Conservation (phyloP, 2,113 vertebrate species). For the Silurus glanis region DNA sequence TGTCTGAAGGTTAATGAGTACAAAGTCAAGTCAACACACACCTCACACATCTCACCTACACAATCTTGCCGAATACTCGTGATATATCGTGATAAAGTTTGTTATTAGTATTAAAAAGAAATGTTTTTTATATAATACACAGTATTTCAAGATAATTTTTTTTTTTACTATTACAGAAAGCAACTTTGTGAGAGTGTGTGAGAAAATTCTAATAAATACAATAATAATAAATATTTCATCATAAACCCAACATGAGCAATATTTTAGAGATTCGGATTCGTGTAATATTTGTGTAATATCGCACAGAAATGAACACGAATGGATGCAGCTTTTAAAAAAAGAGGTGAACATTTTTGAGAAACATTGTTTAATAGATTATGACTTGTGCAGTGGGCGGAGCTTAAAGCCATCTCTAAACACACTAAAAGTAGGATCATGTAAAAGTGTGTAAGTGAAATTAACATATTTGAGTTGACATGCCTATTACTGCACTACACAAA, state of each 20-base stretch:
- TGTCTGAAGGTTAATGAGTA: constrained; percentile 69
- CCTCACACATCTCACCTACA: constrained; percentile 29
- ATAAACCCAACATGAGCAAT: too few relatives aligned
- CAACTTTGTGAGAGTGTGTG: too few relatives aligned
- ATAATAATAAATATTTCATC: too few relatives aligned
- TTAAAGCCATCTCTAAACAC: background rate
- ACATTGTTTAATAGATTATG: background rate
- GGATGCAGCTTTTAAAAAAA: background rate
- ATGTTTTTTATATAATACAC: too few relatives aligned
- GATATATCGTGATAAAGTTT: background rate
- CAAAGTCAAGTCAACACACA: constrained; percentile 32
- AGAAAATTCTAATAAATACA: too few relatives aligned
- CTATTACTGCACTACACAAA: too few relatives aligned
- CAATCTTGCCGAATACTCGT: background rate
- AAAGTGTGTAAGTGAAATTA: background rate
- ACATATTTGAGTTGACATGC: too few relatives aligned
- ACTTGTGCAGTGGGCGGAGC: background rate
- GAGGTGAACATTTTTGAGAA: background rate
- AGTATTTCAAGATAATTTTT: too few relatives aligned
- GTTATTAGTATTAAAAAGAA: too few relatives aligned
- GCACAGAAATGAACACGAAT: background rate
- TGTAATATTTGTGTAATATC: too few relatives aligned
- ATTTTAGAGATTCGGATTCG: too few relatives aligned
- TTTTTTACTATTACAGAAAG: too few relatives aligned
- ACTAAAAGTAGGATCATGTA: background rate